Conservation (phyloP, 2,113 vertebrate genomes). For the Saguinus imperator region DNA sequence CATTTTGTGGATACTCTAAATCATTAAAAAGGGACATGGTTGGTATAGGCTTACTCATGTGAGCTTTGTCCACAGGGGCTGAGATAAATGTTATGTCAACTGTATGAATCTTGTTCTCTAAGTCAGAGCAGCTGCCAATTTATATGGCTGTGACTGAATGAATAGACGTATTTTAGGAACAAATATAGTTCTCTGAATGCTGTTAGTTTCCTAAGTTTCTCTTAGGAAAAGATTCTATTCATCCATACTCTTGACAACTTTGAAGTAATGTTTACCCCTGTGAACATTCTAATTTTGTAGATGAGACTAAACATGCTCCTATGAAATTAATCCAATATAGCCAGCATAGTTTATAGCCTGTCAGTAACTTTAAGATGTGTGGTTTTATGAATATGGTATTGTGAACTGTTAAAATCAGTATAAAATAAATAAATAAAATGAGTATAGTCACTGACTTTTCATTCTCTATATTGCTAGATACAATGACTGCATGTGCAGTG, state of each 20-base stretch:
- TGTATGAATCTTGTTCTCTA: neutral
- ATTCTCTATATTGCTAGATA: neutral
- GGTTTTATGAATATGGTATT: neutral
- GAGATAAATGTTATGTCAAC: slow-evolving; percentile 45
- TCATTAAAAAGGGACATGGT: slow-evolving; percentile 6
- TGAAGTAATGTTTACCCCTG: neutral
- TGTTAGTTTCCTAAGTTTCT: slow-evolving; percentile 46
- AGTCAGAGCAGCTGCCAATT: slow-evolving; percentile 48
- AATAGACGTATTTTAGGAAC: neutral
- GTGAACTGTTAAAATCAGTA: neutral
- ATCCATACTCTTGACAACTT: neutral
- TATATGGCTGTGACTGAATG: neutral
- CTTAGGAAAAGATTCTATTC: slow-evolving; percentile 15
- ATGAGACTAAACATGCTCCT: neutral
- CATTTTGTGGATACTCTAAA: neutral
- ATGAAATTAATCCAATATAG: neutral
- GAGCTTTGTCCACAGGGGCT: neutral
- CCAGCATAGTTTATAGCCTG: neutral
- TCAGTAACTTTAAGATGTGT: neutral
- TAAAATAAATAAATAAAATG: neutral
- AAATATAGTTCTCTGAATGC: neutral
- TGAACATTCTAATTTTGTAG: neutral
- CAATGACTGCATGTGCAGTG: neutral
- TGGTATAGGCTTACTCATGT: slow-evolving; percentile 41
- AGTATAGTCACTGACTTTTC: neutral